A percentile compares a stretch with the other conserved stretches of the same genome.
Conservation (phyloP, 2,113 vertebrate species). For the Shinisaurus crocodilurus region DNA sequence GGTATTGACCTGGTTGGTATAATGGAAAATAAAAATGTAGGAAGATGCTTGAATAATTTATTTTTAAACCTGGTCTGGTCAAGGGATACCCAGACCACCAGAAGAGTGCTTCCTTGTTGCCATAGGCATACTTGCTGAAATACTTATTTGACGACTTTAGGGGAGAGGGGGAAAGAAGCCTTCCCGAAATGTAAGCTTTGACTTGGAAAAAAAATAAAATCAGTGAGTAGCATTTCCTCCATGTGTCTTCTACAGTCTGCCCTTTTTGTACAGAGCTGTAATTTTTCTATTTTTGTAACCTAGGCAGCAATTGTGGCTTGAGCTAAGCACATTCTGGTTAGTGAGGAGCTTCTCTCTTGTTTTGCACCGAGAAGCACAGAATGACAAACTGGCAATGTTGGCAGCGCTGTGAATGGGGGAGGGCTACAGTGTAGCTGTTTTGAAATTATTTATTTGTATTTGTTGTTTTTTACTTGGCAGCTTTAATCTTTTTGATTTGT, state of each 20-base stretch:
- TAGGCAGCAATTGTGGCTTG: constrained; percentile 78
- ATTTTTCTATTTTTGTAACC: constrained; percentile 83
- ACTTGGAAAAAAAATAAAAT: constrained; percentile 18
- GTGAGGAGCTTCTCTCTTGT: constrained; percentile 37
- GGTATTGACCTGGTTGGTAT: not conserved
- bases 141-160: constrained; percentile 33
- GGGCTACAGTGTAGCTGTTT: not conserved
- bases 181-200: constrained; percentile 4
- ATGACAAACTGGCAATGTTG: constrained; percentile 31
- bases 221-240: constrained; percentile 64
- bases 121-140: not conserved
- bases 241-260: constrained; percentile 46
- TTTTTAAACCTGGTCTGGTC: not conserved
- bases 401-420: not conserved
- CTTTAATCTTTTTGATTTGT: not conserved
- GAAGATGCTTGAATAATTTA: not conserved
- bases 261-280: constrained; percentile 68
- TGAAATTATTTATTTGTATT: not conserved
- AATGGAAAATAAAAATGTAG: not conserved
- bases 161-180: too few species aligned
- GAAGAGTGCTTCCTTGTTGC: constrained; percentile 23
- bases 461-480: not conserved
- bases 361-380: constrained; percentile 56
- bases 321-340: constrained; percentile 70
- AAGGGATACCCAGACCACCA: not conserved